Conservation (phyloP, 2,888 invertebrate genomes). For the Cryptophagus acutangulus region DNA sequence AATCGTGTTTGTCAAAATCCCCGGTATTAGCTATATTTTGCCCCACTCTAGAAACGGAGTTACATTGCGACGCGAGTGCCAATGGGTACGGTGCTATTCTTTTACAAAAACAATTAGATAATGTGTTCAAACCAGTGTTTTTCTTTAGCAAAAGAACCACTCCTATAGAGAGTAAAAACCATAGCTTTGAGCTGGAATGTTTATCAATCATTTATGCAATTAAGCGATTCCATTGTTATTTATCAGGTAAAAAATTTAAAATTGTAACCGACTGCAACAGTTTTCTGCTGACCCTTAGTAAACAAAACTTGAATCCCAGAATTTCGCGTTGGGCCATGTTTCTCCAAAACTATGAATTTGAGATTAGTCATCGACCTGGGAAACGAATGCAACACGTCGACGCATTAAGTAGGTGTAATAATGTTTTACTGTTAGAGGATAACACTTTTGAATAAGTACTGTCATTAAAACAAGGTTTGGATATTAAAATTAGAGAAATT, state of each 20-base stretch:
- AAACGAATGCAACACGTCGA: conserved; percentile 2
- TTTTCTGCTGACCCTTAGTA: conserved; percentile 18
- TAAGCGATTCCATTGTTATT: conserved; percentile 16
- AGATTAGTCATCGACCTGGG: background rate
- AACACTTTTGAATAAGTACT: conserved; percentile 4
- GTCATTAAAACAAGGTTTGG: background rate
- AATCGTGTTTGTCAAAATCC: no score
- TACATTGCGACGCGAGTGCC: no score
- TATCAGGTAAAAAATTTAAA: conserved; percentile 20
- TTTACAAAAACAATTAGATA: no score
- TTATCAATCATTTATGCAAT: conserved; percentile 22
- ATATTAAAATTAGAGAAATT: background rate
- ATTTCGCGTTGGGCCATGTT: conserved; percentile 21
- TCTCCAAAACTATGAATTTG: background rate
- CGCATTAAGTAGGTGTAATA: conserved; percentile 3
- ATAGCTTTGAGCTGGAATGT: conserved; percentile 12
- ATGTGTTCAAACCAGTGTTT: no score
- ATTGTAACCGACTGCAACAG: conserved; percentile 26
- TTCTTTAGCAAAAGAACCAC: conserved; percentile 15
- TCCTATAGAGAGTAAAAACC: conserved; percentile 6
- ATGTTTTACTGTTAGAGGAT: conserved; percentile 3
- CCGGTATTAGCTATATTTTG: no score
- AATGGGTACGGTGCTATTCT: no score
- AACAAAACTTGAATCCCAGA: conserved; percentile 18
- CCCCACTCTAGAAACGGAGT: no score